Evolutionary conservation across 1,140 invertebrate genomes (phyloP), one percentile per base, ranked within the genome.

Genomic region (Drosophila rhopaloa): DNA sequence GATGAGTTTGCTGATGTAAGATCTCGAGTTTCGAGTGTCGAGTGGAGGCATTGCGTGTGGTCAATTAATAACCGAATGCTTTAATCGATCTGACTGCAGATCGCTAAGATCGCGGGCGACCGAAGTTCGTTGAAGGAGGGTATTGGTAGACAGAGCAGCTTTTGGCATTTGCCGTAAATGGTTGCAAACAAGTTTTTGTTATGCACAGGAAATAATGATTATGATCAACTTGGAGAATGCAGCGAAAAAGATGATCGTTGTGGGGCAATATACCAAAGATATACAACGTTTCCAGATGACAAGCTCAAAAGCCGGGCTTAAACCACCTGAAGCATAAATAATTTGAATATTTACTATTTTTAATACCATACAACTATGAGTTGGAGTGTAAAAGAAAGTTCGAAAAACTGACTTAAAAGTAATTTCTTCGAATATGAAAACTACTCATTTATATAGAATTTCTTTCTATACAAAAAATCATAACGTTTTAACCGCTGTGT

Each of bases 101-200:
- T 29, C 13, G 46, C 24, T 7, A 27, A 40, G 27, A 61, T 55
- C 27, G 32, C 10, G 19, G 56, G 27, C 16, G 57, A 29, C 24
- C 48, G 19, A 19, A 19, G 19, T 19, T 2, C 19, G 2, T 2
- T 19, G 19, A 1, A 19, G 19, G 19, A 19, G 19, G 24, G 24
- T 24, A 4, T 24, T 24, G 24, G 24, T 24, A 54, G 14, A 37
- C 29, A 29, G 14, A 46, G 57, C 61, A n/a, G 41, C 61, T 65
- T 59, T 46, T 65, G 61, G 40, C 61, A 63, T 41, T 67, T 65
- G 37, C 63, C 63, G 6, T 50, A 67, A 43, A 65, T 65, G 63
- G 59, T n/a, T 63, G 60, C 37, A 37, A 67, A 65, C 63, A 27
- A 43, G 63, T 67, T 67, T 67, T 8, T 14, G 11, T 11, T 16